A percentile compares a stretch with the other conserved stretches of the same genome.
Evolutionary conservation across 2,113 vertebrate species (phyloP).

Genomic region (Oriolus oriolus): DNA sequence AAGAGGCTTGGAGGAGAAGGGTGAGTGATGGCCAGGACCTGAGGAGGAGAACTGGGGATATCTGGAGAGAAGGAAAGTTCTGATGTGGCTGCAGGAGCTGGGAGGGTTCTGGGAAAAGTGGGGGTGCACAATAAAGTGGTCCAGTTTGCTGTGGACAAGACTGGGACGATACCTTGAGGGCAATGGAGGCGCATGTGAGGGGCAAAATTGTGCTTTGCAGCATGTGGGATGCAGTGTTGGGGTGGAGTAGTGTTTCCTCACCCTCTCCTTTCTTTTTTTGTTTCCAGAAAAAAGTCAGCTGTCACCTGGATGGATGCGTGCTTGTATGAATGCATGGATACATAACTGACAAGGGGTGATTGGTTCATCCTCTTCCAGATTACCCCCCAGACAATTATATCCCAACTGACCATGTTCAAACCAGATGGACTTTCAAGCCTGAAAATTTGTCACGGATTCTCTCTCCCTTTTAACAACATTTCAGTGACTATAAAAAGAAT

Average conservation of each 20-base stretch:
- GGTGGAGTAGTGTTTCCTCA: not conserved
- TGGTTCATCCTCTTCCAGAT: not conserved
- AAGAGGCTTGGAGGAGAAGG: not conserved
- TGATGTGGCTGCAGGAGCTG: not conserved
- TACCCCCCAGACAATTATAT: not conserved
- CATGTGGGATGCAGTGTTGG: not conserved
- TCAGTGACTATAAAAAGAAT: not conserved
- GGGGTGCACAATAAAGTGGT: not conserved
- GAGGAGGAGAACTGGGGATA: not conserved
- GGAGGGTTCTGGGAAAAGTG: not conserved
- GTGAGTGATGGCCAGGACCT: not conserved
- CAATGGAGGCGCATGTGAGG: not conserved
- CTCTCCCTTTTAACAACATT: not conserved
- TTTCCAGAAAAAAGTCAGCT: rapidly evolving
- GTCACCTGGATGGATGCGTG: not conserved
- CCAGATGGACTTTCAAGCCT: not conserved
- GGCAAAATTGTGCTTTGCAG: not conserved
- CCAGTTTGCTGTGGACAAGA: not conserved
- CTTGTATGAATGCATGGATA: not conserved
- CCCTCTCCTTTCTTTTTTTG: not conserved
- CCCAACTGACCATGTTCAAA: not conserved
- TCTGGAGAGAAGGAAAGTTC: not conserved
- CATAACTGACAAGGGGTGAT: not conserved
- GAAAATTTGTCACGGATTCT: not conserved
- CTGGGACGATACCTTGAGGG: not conserved